Evolutionary conservation across 35 echinoderm and acorn worm species (phyloP), one percentile per base, ranked within the genome.

Genomic region (Acanthaster planci): DNA sequence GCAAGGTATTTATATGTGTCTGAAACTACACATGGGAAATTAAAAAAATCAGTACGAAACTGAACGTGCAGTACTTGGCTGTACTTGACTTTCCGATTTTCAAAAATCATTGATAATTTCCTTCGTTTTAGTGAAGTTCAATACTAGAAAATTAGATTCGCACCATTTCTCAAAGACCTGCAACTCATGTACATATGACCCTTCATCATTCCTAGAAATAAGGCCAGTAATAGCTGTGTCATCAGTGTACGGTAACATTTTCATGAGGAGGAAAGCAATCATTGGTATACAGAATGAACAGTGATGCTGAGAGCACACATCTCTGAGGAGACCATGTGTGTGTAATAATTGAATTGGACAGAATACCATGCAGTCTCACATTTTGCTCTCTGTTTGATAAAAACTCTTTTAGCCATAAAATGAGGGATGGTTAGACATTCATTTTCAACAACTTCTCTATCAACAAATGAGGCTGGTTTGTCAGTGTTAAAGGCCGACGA

Each of bases 401-500:
- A 54, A 54, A 54, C 8, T 54, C 52, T 9, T 54, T 8, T 54
- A 54, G 52, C 52, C 52, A 54, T 9, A 54, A 19, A 54, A 54
- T 54, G 52, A 54, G 52, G 8, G 52, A 54, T 9, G 52, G 52
- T 54, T 54, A 9, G 8, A 54, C 52, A 54, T 54, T 54, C 52
- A 54, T 54, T 19, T 54, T 8, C 8, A 54, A 27, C 15, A 80
- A 51, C 51, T 80, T 44, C 32, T 80, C 34, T 5, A 80, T 44
- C 23, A 80, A 80, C 18, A 80, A 30, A 80, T 5, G 51, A 5
- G 78, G 39, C 31, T 80, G 78, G 38, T 42, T 80, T 5, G n/a
- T n/a, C n/a, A n/a, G 78, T 80, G 39, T 80, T 80, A 80, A 80
- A 80, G 1, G 78, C 78, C 1, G 39, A 80, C 19, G 37, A 50